phyloP scores from a whole-genome alignment of 2,797 vertebrate species.

The Takifugu rubripes region DNA sequence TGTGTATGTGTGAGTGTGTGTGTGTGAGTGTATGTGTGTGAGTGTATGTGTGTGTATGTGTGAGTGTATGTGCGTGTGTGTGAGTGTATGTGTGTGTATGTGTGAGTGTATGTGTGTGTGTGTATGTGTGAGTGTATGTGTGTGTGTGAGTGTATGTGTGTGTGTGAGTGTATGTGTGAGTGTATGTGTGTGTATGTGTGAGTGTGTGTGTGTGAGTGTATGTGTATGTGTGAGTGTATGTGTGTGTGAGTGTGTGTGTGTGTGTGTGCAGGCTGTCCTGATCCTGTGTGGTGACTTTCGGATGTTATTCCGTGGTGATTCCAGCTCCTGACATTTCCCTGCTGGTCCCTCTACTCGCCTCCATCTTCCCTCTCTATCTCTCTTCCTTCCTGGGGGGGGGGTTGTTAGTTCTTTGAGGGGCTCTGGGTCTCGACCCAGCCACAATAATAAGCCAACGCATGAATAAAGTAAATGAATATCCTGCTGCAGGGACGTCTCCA shows the following conservation, averaged over 20 bases:
- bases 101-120: slow-evolving; percentile 9
- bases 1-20: slow-evolving; percentile 2
- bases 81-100: slow-evolving; percentile 4
- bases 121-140: slow-evolving; percentile 8
- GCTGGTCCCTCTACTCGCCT: not conserved
- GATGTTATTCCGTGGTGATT: slow-evolving; percentile 33
- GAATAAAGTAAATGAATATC: too few relatives aligned
- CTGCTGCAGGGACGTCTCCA: not conserved
- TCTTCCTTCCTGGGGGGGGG: too few relatives aligned
- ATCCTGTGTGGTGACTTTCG: slow-evolving; percentile 69
- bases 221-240: slow-evolving; percentile 10
- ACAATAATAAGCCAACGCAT: too few relatives aligned
- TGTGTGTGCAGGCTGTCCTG: slow-evolving; percentile 11
- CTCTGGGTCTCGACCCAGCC: too few relatives aligned
- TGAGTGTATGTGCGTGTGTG: slow-evolving; percentile 2
- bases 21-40: slow-evolving; percentile 5
- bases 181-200: slow-evolving; percentile 23
- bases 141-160: slow-evolving; percentile 24
- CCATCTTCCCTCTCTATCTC: too few relatives aligned
- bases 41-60: slow-evolving; percentile 15
- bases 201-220: slow-evolving; percentile 7
- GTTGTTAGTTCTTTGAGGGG: too few relatives aligned
- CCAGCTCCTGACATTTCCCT: slow-evolving; percentile 17
- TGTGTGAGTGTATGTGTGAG: too few relatives aligned
- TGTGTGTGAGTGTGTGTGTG: slow-evolving; percentile 4